A percentile compares a stretch with the other conserved stretches of the same genome.
phyloP scores from a whole-genome alignment of 2,113 vertebrate species.

The Delphinapterus leucas region DNA sequence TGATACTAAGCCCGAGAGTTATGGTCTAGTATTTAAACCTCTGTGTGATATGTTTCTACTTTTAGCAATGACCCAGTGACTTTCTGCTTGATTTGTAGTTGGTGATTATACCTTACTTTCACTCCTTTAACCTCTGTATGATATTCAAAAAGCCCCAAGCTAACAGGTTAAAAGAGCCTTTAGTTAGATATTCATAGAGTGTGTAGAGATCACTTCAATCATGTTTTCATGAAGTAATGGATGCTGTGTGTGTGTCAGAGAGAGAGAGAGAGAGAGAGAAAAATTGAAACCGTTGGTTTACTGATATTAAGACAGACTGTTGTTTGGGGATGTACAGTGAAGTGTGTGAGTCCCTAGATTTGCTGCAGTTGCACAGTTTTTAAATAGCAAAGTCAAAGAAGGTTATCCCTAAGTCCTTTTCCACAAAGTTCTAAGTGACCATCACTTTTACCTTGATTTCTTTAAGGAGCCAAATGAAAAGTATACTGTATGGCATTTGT shows the following conservation, averaged over 20 bases:
- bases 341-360: background rate
- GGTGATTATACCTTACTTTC: background rate
- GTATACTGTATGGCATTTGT: background rate
- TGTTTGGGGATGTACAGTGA: background rate
- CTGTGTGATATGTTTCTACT: background rate
- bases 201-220: background rate
- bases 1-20: background rate
- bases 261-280: background rate
- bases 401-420: background rate
- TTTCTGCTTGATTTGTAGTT: constrained; percentile 24
- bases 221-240: background rate
- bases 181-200: background rate
- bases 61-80: background rate
- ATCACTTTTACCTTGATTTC: background rate
- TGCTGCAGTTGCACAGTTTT: background rate
- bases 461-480: background rate
- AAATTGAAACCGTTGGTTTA: background rate
- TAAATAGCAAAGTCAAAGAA: background rate
- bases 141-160: background rate
- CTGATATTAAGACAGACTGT: background rate
- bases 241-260: background rate
- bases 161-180: background rate
- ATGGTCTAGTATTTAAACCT: background rate
- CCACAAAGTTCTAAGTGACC: background rate
- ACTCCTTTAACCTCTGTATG: background rate